Percentiles rank a stretch among this genome's conserved stretches.
These are phyloP conservation scores for Drosophila rufa DNA, from an alignment of 1,140 invertebrate species.

Conservation along the genomic window DNA sequence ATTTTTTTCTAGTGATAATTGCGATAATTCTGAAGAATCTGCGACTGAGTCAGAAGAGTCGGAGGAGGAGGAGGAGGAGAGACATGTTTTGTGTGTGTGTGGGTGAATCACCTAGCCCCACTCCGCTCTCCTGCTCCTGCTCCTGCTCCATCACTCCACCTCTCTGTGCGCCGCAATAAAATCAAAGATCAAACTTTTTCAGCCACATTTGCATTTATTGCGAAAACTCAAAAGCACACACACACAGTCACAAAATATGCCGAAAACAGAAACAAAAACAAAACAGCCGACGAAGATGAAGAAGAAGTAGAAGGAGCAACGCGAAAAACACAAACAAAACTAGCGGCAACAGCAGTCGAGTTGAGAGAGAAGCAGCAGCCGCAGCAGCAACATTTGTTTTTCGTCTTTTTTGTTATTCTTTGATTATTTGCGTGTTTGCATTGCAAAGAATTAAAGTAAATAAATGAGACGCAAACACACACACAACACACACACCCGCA, in stretches of 20 bases:
- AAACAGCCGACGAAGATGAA: slow-evolving; percentile 3
- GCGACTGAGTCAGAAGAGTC: slow-evolving; percentile 35
- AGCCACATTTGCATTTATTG: slow-evolving; percentile 47
- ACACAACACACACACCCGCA: slow-evolving; percentile 1
- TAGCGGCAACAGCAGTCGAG: slow-evolving; percentile 1
- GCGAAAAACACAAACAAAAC: slow-evolving; percentile 30
- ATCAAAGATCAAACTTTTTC: neutral
- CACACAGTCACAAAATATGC: slow-evolving; percentile 5
- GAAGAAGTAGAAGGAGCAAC: slow-evolving; percentile 12
- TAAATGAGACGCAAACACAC: slow-evolving; percentile 25
- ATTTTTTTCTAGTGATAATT: slow-evolving; percentile 42
- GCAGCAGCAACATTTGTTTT: slow-evolving; percentile 26
- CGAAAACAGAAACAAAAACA: slow-evolving; percentile 32
- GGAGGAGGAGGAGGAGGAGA: neutral
- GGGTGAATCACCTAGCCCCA: slow-evolving; percentile 33
- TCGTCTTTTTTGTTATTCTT: slow-evolving; percentile 40
- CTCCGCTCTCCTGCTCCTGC: neutral
- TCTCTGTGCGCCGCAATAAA: neutral
- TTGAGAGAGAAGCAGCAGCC: neutral
- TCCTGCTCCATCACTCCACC: neutral
- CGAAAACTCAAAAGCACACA: slow-evolving; percentile 37
- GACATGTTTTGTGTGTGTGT: neutral
- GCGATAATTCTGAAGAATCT: slow-evolving; percentile 58
- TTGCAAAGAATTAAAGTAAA: slow-evolving; percentile 49
- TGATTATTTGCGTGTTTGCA: slow-evolving; percentile 47